These are phyloP conservation scores for Meles meles DNA, from an alignment of 2,113 vertebrate genomes.

Conservation along the genomic window DNA sequence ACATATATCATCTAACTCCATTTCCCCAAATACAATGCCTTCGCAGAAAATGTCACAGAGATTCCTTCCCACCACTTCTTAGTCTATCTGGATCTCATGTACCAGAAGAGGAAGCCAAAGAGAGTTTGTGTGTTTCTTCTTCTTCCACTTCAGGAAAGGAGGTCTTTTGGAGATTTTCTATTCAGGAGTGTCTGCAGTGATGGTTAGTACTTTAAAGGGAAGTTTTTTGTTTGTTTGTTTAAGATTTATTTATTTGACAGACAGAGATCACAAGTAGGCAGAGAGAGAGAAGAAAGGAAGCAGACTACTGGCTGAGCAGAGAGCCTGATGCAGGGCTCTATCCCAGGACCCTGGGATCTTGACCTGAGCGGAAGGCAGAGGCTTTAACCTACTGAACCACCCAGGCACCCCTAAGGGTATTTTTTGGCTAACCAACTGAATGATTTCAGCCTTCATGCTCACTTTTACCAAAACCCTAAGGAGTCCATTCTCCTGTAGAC, in stretches of 20 bases:
- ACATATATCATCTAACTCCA: neutral
- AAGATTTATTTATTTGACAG: no score
- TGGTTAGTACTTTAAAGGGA: neutral
- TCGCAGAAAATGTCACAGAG: neutral
- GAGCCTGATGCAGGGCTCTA: no score
- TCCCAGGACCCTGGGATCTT: no score
- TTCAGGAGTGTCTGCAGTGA: neutral
- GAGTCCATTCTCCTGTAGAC: neutral
- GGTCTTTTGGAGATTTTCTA: neutral
- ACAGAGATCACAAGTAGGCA: no score
- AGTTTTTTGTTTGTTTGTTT: rapidly evolving
- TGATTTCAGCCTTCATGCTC: neutral
- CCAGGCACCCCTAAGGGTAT: neutral
- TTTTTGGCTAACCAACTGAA: neutral
- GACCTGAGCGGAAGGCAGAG: no score
- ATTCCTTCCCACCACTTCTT: neutral
- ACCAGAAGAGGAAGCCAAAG: neutral
- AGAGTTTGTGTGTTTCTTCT: neutral
- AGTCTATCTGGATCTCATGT: neutral
- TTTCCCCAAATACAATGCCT: neutral
- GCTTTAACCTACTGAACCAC: no score
- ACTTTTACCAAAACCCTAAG: neutral
- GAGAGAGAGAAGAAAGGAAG: no score
- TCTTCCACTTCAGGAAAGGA: neutral
- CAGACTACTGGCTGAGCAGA: no score